Evolutionary conservation across 2,113 vertebrate species (phyloP).

Genomic region (rabbit (Oryctolagus cuniculus)): DNA sequence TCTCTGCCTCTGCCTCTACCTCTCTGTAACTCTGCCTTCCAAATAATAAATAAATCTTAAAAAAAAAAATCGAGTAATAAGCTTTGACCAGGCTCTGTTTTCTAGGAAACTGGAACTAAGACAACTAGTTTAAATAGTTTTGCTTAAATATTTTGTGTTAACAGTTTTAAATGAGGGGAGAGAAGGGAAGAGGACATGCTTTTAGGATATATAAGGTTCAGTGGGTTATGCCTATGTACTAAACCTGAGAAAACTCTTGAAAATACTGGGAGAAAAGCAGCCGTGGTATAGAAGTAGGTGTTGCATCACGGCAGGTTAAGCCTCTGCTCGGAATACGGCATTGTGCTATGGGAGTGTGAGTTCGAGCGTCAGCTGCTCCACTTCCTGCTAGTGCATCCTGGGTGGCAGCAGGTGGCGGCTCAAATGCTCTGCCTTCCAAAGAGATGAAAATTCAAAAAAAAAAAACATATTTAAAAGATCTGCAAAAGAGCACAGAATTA

Average conservation of each 20-base stretch:
- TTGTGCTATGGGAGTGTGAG: no score
- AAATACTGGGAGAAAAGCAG: neutral
- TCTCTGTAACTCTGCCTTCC: no score
- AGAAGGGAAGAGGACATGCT: neutral
- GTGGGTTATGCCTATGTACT: neutral
- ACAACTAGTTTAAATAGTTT: neutral
- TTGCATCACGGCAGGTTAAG: no score
- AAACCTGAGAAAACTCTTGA: neutral
- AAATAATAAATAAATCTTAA: no score
- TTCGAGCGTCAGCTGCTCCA: no score
- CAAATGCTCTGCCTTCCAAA: no score
- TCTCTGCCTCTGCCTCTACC: no score
- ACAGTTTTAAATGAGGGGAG: neutral
- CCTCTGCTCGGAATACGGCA: no score
- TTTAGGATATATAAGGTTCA: neutral
- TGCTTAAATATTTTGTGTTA: neutral
- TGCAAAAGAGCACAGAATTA: neutral
- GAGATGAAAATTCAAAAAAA: no score
- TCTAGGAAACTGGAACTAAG: neutral
- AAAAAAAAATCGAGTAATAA: no score
- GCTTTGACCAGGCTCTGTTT: conserved; percentile 6
- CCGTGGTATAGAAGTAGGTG: neutral
- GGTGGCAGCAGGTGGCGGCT: no score
- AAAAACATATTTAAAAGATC: neutral
- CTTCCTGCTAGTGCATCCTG: no score